Base-by-base conservation (phyloP, 2,888 invertebrate species). In the Epinotia nisella region DNA sequence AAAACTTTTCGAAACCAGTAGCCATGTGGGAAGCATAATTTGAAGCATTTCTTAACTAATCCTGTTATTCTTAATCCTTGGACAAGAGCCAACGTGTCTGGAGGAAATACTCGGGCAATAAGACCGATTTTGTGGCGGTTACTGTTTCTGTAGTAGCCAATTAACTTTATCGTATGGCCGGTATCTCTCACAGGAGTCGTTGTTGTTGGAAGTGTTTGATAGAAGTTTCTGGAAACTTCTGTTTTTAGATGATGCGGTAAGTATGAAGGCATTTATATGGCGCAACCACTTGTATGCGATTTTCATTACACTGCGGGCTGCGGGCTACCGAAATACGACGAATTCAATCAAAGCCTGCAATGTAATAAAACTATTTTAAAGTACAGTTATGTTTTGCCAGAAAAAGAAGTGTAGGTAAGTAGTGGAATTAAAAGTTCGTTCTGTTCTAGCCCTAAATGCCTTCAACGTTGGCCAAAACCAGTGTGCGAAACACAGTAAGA, bases 101-200 rank as follows among this genome's bases (percentile, higher is more conserved):
- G 72, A 68, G 62, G 68, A 72, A 68, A 72, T 59, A 68, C 72
- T 62, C 67, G n/a, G n/a, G 66, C 71, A 61, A 67, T 68, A 72
- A 72, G 61, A 72, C 55, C 55, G 29, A 71, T 67, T 56, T 41
- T 55, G 41, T 45, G 56, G 67, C 67, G 56, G 72, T 72, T 39
- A 72, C 67, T 39, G 61, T 62, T 61, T 68, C 67, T 62, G 56
- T 58, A 72, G 60, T 60, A 59, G 55, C 71, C 71, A 71, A 71
- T 71, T 71, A 71, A 67, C 55, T 66, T 60, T 66, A 71, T 67
- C 55, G 60, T 71, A 66, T 60, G 55, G 66, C 49, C 51, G 21
- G 59, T 17, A 53, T 39, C n/a, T 21, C 15, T 39, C 13, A 41
- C 24, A 64, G 49, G 58, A 66, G 59, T 49, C 17, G 35, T 55